A percentile compares a stretch with the other conserved stretches of the same genome.
phyloP scores from a whole-genome alignment of 2,113 vertebrate genomes.

The Micromys minutus region DNA sequence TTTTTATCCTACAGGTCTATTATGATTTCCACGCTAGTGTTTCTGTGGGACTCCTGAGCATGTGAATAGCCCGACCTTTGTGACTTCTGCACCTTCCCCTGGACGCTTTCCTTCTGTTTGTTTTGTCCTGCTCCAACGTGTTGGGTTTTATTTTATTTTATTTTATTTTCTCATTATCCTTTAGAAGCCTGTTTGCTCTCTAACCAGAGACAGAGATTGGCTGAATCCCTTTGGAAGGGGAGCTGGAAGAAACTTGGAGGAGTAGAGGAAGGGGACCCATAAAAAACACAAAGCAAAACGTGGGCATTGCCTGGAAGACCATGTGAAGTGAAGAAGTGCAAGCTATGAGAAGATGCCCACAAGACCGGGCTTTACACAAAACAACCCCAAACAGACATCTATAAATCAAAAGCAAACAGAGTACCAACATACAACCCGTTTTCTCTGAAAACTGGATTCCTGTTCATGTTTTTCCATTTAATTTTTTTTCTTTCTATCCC shows the following conservation, averaged over 20 bases:
- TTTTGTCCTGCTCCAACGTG: not conserved
- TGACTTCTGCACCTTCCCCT: not conserved
- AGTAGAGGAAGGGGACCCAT: too few relatives aligned
- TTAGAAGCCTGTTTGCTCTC: not conserved
- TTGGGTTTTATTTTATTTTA: not conserved
- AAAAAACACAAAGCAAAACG: not conserved
- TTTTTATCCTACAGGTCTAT: not conserved
- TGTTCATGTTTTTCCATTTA: slow-evolving; percentile 11
- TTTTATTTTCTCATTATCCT: not conserved
- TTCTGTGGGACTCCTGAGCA: not conserved
- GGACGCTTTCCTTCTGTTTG: not conserved
- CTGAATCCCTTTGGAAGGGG: not conserved
- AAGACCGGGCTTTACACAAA: slow-evolving; percentile 37
- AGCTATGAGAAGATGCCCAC: slow-evolving; percentile 15
- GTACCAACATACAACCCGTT: slow-evolving; percentile 17
- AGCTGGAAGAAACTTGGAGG: not conserved
- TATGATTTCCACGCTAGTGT: not conserved
- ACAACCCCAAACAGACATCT: slow-evolving; percentile 31
- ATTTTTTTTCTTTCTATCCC: not conserved
- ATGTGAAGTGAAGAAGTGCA: not conserved
- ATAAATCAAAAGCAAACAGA: slow-evolving; percentile 37
- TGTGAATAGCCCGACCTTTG: not conserved
- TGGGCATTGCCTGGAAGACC: slow-evolving; percentile 49
- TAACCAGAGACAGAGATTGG: not conserved
- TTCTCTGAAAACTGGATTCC: slow-evolving; percentile 24